Conservation (phyloP, 2,888 invertebrate genomes). For the Aleiodes leptofemur region DNA sequence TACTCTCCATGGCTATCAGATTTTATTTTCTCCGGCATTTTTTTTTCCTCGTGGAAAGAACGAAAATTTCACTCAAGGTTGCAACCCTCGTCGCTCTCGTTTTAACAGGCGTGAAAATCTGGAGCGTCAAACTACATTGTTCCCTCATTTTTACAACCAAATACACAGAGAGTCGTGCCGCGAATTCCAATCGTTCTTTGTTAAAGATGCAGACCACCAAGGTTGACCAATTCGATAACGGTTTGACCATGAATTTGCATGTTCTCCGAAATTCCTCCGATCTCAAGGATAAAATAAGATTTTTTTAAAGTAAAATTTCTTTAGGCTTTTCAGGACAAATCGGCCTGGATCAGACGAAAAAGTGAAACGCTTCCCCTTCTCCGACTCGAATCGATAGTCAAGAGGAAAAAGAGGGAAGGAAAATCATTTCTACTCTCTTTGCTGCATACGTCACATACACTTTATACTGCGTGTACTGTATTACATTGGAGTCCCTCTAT, state of each 20-base stretch:
- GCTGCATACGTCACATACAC: no score
- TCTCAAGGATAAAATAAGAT: no score
- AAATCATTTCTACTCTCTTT: no score
- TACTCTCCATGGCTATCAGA: not conserved
- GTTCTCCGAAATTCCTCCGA: no score
- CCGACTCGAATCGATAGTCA: no score
- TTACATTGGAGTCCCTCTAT: no score
- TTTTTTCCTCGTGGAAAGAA: not conserved
- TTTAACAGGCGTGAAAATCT: conserved; percentile 31
- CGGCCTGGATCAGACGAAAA: no score
- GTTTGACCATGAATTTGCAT: not conserved
- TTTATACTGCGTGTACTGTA: no score
- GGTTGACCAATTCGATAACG: not conserved
- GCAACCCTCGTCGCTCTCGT: conserved; percentile 6
- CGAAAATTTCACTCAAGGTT: conserved; percentile 16
- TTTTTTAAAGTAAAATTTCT: no score
- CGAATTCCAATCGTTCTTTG: conserved; percentile 5
- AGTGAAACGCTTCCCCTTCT: no score
- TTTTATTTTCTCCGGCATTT: not conserved
- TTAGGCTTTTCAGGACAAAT: no score
- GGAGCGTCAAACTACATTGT: conserved; percentile 15
- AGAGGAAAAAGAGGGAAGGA: no score
- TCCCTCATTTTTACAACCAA: not conserved
- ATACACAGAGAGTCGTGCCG: conserved; percentile 1
- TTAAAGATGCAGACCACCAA: conserved; percentile 6